Percentiles rank a stretch among this genome's conserved stretches.
phyloP scores from a whole-genome alignment of 1,140 invertebrate genomes.

The Maniola jurtina region DNA sequence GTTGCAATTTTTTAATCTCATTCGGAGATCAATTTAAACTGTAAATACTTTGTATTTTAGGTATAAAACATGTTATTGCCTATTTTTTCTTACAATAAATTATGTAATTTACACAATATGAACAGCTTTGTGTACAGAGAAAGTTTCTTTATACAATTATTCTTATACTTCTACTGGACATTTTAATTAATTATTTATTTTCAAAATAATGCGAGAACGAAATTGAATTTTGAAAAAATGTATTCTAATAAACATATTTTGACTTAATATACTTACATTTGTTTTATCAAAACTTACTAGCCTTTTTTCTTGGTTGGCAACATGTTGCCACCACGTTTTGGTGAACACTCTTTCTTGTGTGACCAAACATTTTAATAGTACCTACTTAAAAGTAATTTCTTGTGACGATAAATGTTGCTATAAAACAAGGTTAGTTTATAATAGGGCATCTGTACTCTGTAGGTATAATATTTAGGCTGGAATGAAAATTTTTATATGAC shows the following conservation, averaged over 20 bases:
- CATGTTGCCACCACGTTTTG: too few relatives aligned
- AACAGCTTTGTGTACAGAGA: not conserved
- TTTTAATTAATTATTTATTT: not conserved
- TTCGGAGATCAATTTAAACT: not conserved
- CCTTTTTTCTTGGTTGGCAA: too few relatives aligned
- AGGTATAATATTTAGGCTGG: too few relatives aligned
- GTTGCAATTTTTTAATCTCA: not conserved
- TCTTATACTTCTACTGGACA: not conserved
- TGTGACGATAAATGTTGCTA: not conserved
- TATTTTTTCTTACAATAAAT: not conserved
- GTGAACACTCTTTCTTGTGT: too few relatives aligned
- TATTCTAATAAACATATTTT: too few relatives aligned
- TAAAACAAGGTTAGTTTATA: too few relatives aligned
- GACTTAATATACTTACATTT: too few relatives aligned
- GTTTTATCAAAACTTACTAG: too few relatives aligned
- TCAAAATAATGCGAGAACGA: not conserved
- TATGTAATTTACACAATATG: not conserved
- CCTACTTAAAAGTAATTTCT: not conserved
- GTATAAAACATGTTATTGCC: constrained; percentile 2
- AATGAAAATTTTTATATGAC: too few relatives aligned
- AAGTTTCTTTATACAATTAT: constrained; percentile 2
- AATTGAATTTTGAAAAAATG: not conserved
- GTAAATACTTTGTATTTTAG: not conserved
- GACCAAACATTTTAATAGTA: not conserved
- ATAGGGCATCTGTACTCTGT: too few relatives aligned